Evolutionary conservation across 2,888 invertebrate species (phyloP).

Genomic region (Stenodera caucasica): DNA sequence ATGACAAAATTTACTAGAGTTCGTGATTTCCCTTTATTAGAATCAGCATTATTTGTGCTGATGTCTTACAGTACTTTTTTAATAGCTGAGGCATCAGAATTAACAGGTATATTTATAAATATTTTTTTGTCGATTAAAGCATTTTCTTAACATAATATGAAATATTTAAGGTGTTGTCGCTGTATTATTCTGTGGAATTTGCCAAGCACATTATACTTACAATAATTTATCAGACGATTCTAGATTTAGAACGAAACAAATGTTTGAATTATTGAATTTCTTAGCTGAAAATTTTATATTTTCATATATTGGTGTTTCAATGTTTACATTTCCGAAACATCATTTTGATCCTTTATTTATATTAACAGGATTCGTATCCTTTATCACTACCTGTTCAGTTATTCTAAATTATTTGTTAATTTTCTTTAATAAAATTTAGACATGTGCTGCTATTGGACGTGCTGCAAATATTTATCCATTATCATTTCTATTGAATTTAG

Average conservation of each 20-base stretch:
- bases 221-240: conserved; percentile 92
- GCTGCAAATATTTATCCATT: conserved; percentile 96
- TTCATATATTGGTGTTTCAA: conserved; percentile 97
- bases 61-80: conserved; percentile 98
- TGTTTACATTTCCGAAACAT: conserved; percentile 97
- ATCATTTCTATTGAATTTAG: conserved; percentile 89
- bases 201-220: conserved; percentile 98
- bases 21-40: conserved; percentile 91
- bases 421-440: conserved; percentile 61
- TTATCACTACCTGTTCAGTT: conserved; percentile 50
- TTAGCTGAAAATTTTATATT: conserved; percentile 98
- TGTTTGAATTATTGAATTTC: conserved; percentile 93
- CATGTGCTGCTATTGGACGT: conserved; percentile 87
- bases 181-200: conserved; percentile 97
- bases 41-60: conserved; percentile 94
- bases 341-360: conserved; percentile 93
- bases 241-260: conserved; percentile 83
- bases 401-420: conserved; percentile 11
- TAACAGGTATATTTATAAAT: conserved; percentile 83
- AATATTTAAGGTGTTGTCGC: conserved; percentile 81
- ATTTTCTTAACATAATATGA: conserved; percentile 13
- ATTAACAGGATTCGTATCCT: conserved; percentile 91
- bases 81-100: conserved; percentile 91
- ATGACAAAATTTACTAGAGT: conserved; percentile 95
- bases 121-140: no score